phyloP scores from a whole-genome alignment of 2,888 invertebrate species.

The Sipunculus nudus region DNA sequence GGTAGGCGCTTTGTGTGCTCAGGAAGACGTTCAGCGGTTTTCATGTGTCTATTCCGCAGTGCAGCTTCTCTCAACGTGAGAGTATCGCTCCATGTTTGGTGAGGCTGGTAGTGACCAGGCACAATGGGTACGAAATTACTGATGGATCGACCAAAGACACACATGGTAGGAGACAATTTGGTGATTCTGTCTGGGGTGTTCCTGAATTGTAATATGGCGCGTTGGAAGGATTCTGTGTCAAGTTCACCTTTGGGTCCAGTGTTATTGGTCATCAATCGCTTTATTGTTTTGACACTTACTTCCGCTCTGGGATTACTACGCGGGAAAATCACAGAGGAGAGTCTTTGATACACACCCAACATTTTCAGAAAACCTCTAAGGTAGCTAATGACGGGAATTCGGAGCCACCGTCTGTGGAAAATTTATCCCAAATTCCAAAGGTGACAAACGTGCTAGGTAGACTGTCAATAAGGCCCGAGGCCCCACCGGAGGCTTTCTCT shows the following conservation, averaged over 20 bases:
- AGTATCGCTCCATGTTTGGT: constrained; percentile 35
- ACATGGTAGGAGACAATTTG: constrained; percentile 42
- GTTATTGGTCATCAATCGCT: constrained; percentile 46
- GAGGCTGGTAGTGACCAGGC: constrained; percentile 14
- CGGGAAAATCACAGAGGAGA: constrained; percentile 47
- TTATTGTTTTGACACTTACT: constrained; percentile 45
- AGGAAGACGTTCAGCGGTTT: constrained; percentile 27
- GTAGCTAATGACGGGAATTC: constrained; percentile 39
- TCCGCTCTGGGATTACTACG: constrained; percentile 48
- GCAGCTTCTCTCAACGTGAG: constrained; percentile 33
- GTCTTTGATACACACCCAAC: constrained; percentile 46
- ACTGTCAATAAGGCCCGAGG: constrained; percentile 32
- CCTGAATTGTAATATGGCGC: constrained; percentile 42
- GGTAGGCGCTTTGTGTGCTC: constrained; percentile 40
- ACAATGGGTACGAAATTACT: constrained; percentile 40
- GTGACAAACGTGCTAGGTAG: constrained; percentile 40
- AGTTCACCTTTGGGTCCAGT: constrained; percentile 39
- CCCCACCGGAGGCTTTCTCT: constrained; percentile 25
- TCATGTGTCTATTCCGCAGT: constrained; percentile 42
- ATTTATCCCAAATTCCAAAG: constrained; percentile 43
- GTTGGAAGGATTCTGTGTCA: constrained; percentile 40
- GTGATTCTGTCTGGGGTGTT: constrained; percentile 43
- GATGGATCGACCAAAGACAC: constrained; percentile 39
- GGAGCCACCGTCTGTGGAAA: constrained; percentile 44
- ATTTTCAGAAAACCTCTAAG: constrained; percentile 32